Conservation (phyloP, 1,140 invertebrate species). For the Bombus difficillimus region DNA sequence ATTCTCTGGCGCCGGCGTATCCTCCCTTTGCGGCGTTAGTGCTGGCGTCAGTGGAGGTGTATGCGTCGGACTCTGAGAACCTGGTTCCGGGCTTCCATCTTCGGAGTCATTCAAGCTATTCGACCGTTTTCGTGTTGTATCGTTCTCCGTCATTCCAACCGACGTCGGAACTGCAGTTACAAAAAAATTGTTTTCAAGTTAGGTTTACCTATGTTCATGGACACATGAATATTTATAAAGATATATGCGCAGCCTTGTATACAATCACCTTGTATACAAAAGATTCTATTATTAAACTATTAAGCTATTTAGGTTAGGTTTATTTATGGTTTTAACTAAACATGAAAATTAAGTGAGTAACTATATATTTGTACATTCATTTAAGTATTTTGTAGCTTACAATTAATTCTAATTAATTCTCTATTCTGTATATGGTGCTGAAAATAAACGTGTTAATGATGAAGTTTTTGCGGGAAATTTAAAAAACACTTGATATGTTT, state of each 20-base stretch:
- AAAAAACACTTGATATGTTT: background rate
- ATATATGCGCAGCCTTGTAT: background rate
- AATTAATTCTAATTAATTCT: too few relatives aligned
- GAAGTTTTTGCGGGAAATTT: background rate
- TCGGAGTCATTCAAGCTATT: conserved; percentile 77
- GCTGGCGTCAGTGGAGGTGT: conserved; percentile 79
- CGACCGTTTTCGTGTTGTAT: conserved; percentile 66
- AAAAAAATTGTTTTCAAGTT: background rate
- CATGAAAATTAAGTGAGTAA: too few relatives aligned
- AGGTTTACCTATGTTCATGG: background rate
- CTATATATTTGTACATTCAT: too few relatives aligned
- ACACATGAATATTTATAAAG: background rate
- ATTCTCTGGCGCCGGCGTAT: conserved; percentile 86
- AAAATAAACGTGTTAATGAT: too few relatives aligned
- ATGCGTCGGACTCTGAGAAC: conserved; percentile 76
- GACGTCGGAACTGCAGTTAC: conserved; percentile 46
- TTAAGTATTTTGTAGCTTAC: too few relatives aligned
- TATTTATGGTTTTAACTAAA: too few relatives aligned
- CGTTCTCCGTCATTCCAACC: conserved; percentile 58
- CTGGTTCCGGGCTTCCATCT: conserved; percentile 77
- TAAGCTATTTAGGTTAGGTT: too few relatives aligned
- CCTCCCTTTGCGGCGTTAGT: conserved; percentile 79
- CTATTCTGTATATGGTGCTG: too few relatives aligned
- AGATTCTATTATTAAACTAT: too few relatives aligned
- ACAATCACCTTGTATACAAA: too few relatives aligned